A percentile compares a stretch with the other conserved stretches of the same genome.
phyloP scores from a whole-genome alignment of 2,888 invertebrate genomes.

The Ophion obscuratus region DNA sequence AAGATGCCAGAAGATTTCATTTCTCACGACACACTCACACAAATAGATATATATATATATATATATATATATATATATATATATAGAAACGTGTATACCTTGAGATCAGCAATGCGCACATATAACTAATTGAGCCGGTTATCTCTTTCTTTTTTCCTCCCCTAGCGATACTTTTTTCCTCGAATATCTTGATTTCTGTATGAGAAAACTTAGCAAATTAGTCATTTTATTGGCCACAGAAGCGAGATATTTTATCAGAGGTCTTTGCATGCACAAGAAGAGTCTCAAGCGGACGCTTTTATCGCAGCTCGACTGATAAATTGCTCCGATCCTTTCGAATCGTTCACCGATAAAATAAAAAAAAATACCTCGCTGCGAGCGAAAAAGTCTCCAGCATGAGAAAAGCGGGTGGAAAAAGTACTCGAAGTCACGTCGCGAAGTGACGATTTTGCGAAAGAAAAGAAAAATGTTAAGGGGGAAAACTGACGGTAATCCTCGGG shows the following conservation, averaged over 20 bases:
- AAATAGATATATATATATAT: conserved; percentile 13
- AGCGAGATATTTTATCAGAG: not conserved
- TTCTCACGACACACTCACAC: conserved; percentile 57
- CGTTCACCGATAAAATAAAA: not conserved
- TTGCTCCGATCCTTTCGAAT: conserved; percentile 34
- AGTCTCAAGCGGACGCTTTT: not conserved
- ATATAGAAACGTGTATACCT: not conserved
- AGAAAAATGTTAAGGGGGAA: conserved; percentile 35
- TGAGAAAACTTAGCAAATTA: not conserved
- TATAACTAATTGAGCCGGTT: conserved; percentile 62
- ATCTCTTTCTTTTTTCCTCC: conserved; percentile 1
- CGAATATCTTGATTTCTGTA: conserved; percentile 31
- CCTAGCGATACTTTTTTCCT: not conserved
- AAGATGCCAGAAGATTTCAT: conserved; percentile 62
- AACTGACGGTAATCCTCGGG: conserved; percentile 62
- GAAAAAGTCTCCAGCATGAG: conserved; percentile 19
- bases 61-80: not conserved
- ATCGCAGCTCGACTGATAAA: conserved; percentile 6
- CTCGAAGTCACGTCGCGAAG: conserved; percentile 3
- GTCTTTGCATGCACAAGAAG: conserved; percentile 10
- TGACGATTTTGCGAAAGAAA: conserved; percentile 31
- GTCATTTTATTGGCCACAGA: not conserved
- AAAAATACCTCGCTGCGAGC: not conserved
- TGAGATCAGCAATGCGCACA: conserved; percentile 50
- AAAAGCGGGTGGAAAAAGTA: conserved; percentile 43